phyloP scores from a whole-genome alignment of 1,140 invertebrate genomes.

The Aricia agestis region DNA sequence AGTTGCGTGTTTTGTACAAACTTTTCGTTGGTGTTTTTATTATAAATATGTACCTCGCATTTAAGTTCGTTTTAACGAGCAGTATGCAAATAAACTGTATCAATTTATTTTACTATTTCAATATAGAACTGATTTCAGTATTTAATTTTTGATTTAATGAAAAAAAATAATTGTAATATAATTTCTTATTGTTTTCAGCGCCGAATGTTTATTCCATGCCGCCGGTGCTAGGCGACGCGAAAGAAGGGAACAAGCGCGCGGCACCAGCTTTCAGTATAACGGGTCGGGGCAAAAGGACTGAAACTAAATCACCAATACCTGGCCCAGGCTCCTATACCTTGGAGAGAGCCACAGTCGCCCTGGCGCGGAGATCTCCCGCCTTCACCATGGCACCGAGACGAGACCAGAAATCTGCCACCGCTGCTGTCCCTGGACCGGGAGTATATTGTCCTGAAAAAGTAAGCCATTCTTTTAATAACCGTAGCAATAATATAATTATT shows the following conservation, averaged over 20 bases:
- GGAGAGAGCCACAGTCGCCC: slow-evolving; percentile 48
- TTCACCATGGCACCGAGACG: slow-evolving; percentile 71
- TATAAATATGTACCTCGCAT: neutral
- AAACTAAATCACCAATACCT: slow-evolving; percentile 57
- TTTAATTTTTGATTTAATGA: too few species aligned
- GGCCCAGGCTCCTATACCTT: slow-evolving; percentile 71
- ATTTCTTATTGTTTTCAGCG: slow-evolving; percentile 76
- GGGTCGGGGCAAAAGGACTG: slow-evolving; percentile 55
- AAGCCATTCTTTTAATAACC: slow-evolving; percentile 21
- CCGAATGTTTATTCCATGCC: slow-evolving; percentile 94
- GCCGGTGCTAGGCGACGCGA: slow-evolving; percentile 83
- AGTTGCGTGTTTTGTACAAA: neutral
- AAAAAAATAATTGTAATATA: neutral
- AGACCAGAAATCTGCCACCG: slow-evolving; percentile 49
- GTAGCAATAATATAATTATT: too few species aligned
- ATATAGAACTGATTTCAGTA: neutral
- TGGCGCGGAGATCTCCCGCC: slow-evolving; percentile 60
- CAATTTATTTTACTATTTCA: neutral
- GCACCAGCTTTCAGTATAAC: slow-evolving; percentile 73
- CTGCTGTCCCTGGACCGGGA: slow-evolving; percentile 75
- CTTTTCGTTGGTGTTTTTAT: neutral
- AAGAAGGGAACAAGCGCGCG: slow-evolving; percentile 80
- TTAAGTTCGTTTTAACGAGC: neutral
- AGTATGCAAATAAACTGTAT: neutral
- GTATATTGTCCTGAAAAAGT: slow-evolving; percentile 79